Evolutionary conservation across 2,113 vertebrate genomes (phyloP).

Genomic region (Cepphus grylle): DNA sequence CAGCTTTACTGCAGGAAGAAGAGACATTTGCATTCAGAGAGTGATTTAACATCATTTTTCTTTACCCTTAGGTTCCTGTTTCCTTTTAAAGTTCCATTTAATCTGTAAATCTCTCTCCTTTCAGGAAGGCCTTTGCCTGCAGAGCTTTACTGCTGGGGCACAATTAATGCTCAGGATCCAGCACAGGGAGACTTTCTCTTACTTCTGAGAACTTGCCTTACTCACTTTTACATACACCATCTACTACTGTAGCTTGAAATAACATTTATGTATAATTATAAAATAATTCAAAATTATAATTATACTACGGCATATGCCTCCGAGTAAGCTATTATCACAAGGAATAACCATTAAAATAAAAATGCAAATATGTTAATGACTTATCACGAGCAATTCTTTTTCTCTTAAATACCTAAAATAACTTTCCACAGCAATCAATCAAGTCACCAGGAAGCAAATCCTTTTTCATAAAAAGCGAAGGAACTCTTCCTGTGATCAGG

Average conservation of each 20-base stretch:
- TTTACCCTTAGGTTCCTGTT: not conserved
- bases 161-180: not conserved
- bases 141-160: not conserved
- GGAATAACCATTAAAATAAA: conserved; percentile 30
- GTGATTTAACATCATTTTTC: not conserved
- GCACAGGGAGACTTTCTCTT: not conserved
- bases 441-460: conserved; percentile 4
- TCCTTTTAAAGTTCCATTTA: not conserved
- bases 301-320: not conserved
- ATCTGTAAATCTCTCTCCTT: not conserved
- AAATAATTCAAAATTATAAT: conserved; percentile 29
- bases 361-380: conserved; percentile 22
- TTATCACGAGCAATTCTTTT: not conserved
- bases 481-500: not conserved
- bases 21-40: not conserved
- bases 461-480: not conserved
- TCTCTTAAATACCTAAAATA: not conserved
- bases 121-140: not conserved
- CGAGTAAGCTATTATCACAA: not conserved
- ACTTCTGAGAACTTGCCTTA: not conserved
- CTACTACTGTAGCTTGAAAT: not conserved
- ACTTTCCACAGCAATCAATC: conserved; percentile 1
- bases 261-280: conserved; percentile 15
- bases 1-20: conserved; percentile 86
- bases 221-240: not conserved